These are phyloP conservation scores for Sinopyrophorus schimmeli DNA, from an alignment of 2,888 invertebrate species.

Conservation along the genomic window DNA sequence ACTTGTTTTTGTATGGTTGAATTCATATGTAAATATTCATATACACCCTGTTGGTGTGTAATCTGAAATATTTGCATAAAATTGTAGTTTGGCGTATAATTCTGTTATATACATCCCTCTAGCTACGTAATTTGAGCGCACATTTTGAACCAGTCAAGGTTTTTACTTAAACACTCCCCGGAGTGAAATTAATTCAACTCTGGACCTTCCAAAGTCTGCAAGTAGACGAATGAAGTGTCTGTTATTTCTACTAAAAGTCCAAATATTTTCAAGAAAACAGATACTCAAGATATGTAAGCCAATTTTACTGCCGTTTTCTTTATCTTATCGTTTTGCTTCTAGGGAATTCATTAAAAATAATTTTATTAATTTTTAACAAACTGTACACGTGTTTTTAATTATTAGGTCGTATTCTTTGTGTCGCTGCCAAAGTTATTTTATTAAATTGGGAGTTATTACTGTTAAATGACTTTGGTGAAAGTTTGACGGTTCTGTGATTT, in stretches of 20 bases:
- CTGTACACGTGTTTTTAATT: too few relatives aligned
- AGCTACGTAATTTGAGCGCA: constrained; percentile 20
- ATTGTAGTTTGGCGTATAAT: constrained; percentile 22
- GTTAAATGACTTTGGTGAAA: too few relatives aligned
- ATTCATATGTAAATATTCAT: constrained; percentile 22
- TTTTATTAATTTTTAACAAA: too few relatives aligned
- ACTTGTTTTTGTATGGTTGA: constrained; percentile 5
- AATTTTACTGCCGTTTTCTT: too few relatives aligned
- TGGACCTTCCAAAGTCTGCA: constrained; percentile 10
- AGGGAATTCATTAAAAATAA: too few relatives aligned
- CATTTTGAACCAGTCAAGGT: constrained; percentile 21
- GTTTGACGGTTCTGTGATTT: too few relatives aligned
- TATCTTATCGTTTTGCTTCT: too few relatives aligned
- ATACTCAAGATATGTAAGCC: too few relatives aligned
- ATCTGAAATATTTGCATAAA: constrained; percentile 27
- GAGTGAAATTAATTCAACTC: constrained; percentile 21
- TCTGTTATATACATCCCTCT: constrained; percentile 18
- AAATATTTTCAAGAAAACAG: neutral
- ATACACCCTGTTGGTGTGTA: constrained; percentile 12
- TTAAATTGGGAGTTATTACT: too few relatives aligned
- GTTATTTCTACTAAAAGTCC: constrained; percentile 3
- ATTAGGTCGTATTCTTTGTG: too few relatives aligned
- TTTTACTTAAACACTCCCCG: constrained; percentile 19
- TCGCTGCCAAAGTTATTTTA: too few relatives aligned
- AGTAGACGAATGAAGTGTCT: constrained; percentile 12